These are phyloP conservation scores for Hippocampus zosterae DNA, from an alignment of 2,113 vertebrate genomes.

Conservation along the genomic window DNA sequence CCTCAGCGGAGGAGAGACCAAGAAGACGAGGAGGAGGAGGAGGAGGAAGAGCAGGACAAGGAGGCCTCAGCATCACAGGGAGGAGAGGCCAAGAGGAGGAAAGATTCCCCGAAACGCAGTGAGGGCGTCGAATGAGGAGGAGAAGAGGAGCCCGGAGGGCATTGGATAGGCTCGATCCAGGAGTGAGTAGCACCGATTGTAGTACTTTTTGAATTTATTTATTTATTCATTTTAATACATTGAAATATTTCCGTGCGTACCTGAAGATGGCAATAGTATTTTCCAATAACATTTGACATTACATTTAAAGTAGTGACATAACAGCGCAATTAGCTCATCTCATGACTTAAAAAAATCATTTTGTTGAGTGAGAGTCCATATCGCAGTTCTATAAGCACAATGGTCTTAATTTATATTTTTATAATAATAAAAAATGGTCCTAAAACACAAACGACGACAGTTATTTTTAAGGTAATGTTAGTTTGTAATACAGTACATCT, in stretches of 20 bases:
- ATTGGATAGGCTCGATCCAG: conserved; percentile 57
- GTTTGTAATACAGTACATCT: background rate
- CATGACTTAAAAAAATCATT: no score
- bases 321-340: no score
- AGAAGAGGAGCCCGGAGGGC: conserved; percentile 65
- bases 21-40: conserved; percentile 12
- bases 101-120: conserved; percentile 57
- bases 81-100: conserved; percentile 53
- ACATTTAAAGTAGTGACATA: no score
- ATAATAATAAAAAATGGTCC: background rate
- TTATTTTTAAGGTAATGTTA: background rate
- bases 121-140: conserved; percentile 61
- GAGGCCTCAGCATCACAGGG: conserved; percentile 43
- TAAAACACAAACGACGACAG: background rate
- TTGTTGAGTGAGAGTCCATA: no score
- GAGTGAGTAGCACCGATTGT: conserved; percentile 42
- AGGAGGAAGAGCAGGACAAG: conserved; percentile 31
- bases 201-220: background rate
- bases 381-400: no score
- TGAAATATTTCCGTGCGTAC: no score
- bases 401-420: background rate
- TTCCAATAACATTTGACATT: no score
- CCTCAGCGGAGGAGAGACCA: conserved; percentile 12
- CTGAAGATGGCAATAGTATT: no score
- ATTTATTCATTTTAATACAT: no score